Evolutionary conservation across 2,888 invertebrate genomes (phyloP).

Genomic region (Palloptera scutellata): DNA sequence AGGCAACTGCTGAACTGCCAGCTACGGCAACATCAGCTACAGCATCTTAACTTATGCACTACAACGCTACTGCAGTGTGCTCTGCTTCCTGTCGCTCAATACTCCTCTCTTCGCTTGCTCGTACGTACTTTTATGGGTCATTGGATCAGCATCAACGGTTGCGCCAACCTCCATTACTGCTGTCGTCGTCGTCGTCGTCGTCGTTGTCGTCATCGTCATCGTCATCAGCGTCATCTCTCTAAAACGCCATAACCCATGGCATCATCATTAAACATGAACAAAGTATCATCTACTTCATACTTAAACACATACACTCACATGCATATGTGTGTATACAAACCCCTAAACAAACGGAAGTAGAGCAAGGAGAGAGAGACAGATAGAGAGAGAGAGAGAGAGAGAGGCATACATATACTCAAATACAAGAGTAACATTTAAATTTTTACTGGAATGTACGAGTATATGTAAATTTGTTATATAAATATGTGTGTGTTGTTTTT

Average conservation of each 20-base stretch:
- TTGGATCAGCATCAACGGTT: conserved; percentile 24
- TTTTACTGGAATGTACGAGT: no score
- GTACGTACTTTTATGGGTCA: conserved; percentile 34
- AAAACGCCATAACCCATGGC: conserved; percentile 13
- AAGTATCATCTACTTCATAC: conserved; percentile 48
- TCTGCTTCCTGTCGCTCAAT: no score
- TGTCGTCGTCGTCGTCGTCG: background rate
- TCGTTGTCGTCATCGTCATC: background rate
- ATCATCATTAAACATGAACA: conserved; percentile 55
- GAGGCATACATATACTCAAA: conserved; percentile 1
- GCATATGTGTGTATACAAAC: no score
- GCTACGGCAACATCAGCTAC: background rate
- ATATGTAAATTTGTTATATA: no score
- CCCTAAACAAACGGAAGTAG: background rate
- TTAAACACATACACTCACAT: background rate
- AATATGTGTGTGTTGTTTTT: no score
- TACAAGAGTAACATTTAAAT: conserved; percentile 2
- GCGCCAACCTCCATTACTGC: background rate
- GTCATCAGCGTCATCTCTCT: background rate
- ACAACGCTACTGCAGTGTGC: no score
- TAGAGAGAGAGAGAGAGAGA: no score
- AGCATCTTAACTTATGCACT: no score
- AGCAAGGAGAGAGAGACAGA: background rate
- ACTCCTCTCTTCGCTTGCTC: conserved; percentile 7
- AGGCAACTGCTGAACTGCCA: background rate